phyloP scores from a whole-genome alignment of 2,888 invertebrate species.

The Polymixis flavicincta region DNA sequence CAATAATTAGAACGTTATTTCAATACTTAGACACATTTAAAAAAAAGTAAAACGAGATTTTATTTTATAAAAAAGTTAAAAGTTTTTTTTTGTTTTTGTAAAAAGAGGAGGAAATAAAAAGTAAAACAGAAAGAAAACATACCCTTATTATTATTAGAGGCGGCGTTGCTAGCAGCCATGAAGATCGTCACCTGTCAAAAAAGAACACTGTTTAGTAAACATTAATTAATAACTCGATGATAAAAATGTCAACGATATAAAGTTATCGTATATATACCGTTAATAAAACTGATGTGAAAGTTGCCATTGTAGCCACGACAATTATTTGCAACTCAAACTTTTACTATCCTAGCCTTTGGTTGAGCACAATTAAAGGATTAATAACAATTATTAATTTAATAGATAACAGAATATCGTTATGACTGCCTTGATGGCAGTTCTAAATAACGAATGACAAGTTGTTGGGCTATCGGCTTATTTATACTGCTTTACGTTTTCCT shows the following conservation, averaged over 20 bases:
- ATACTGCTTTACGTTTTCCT: constrained; percentile 43
- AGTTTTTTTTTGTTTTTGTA: too few relatives aligned
- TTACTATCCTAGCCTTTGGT: neutral
- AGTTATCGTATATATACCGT: constrained; percentile 21
- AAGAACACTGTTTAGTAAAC: neutral
- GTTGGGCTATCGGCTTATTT: constrained; percentile 10
- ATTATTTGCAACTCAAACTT: constrained; percentile 34
- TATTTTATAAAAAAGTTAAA: too few relatives aligned
- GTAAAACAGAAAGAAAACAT: constrained; percentile 8
- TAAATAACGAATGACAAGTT: constrained; percentile 40
- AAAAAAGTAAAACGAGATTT: too few relatives aligned
- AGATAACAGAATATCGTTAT: constrained; percentile 33
- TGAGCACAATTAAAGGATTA: constrained; percentile 17
- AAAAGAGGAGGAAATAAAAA: too few relatives aligned
- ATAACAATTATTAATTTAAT: constrained; percentile 23
- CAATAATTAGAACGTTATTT: too few relatives aligned
- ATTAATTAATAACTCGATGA: neutral
- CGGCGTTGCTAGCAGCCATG: constrained; percentile 24
- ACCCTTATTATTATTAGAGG: constrained; percentile 31
- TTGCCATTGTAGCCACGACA: constrained; percentile 47
- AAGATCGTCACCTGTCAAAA: constrained; percentile 33
- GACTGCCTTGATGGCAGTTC: constrained; percentile 48
- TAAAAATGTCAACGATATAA: neutral
- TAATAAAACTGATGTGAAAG: constrained; percentile 15
- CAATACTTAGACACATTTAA: too few relatives aligned